A percentile compares a stretch with the other conserved stretches of the same genome.
Evolutionary conservation across 1,140 invertebrate genomes (phyloP).

Genomic region (Stegodyphus dumicola): DNA sequence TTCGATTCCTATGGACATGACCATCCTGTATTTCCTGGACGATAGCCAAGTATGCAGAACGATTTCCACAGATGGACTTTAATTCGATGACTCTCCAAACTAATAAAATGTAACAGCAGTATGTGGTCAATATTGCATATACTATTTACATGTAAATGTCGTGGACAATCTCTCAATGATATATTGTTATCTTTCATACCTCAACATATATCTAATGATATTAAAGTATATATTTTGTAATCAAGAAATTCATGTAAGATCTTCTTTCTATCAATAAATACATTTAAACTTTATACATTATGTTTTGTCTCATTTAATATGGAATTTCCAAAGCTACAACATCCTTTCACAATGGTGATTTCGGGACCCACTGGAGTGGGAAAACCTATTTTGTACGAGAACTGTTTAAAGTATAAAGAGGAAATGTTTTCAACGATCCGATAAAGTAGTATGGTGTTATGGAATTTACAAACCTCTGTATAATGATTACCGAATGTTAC

Average conservation of each 20-base stretch:
- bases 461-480: not conserved
- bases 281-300: not conserved
- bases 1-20: conserved; percentile 23
- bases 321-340: conserved; percentile 5
- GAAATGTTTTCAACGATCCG: not conserved
- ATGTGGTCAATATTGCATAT: conserved; percentile 33
- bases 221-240: not conserved
- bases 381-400: not conserved
- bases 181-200: not conserved
- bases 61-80: not conserved
- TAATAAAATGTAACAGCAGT: conserved; percentile 4
- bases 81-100: not conserved
- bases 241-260: not conserved
- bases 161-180: not conserved
- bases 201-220: conserved; percentile 1
- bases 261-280: not conserved
- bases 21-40: conserved; percentile 1
- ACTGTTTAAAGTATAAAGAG: not conserved
- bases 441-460: conserved; percentile 15
- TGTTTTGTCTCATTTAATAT: not conserved
- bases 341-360: not conserved
- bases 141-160: conserved; percentile 20
- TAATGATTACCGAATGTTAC: not conserved
- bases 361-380: not conserved
- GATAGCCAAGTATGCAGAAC: not conserved